Evolutionary conservation across 2,888 invertebrate species (phyloP), one percentile per base, ranked within the genome.

Genomic region (Meteorus colon): DNA sequence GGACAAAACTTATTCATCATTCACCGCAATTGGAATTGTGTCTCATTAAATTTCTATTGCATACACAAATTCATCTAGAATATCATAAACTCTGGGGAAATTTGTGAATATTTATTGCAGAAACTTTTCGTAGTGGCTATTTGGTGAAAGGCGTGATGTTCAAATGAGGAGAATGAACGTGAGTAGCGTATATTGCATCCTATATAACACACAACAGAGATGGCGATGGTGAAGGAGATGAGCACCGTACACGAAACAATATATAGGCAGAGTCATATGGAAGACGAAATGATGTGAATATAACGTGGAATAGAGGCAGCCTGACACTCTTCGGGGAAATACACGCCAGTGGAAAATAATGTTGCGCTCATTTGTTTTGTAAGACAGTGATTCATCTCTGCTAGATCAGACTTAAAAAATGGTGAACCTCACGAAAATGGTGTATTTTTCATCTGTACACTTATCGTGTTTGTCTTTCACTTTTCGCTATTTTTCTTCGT

Each of bases 371-470:
- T 86, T 86, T 85, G 84, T 86, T 81, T 80, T 82, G 81, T 82
- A 84, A 81, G 84, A 83, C 84, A 83, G 85, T 86, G 86, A 86
- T 86, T 86, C 86, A 85, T 86, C 81, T 82, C 63, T 79, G 80
- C 70, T 77, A 63, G 77, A 82, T 83, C 78, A 80, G 82, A 81
- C 82, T 81, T 79, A 82, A 82, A 82, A 82, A 86, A 86, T 82
- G 79, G 82, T 77, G 73, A 77, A 67, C 76, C 75, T 72, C 51
- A 66, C 37, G 76, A 69, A 72, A 75, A 73, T 74, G 81, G 77
- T 80, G 80, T 81, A 85, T 85, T 86, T 85, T 86, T 86, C 83
- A 86, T 84, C 82, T 77, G 80, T 82, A 81, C 82, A 82, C 82
- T 85, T 82, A 83, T 81, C 75, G 81, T 73, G 79, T 75, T 74